A percentile compares a stretch with the other conserved stretches of the same genome.
Conservation (phyloP, 2,113 vertebrate genomes). For the Greenwoodochromis staneri region DNA sequence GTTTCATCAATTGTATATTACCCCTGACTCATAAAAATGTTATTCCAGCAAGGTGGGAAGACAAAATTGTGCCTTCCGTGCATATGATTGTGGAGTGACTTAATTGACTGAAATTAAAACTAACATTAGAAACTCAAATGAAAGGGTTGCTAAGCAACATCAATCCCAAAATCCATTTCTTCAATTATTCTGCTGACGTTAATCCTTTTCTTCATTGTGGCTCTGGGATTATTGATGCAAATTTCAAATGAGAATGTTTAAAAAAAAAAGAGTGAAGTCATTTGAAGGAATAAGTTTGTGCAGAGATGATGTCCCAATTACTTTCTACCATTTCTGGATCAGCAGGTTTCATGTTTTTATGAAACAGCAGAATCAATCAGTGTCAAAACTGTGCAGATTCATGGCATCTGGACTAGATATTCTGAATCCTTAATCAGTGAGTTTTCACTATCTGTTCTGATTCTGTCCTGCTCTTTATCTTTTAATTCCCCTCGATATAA, state of each 20-base stretch:
- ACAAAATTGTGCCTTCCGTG: neutral
- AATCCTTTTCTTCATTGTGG: slow-evolving; percentile 32
- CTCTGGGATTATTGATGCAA: slow-evolving; percentile 39
- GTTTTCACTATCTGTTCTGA: neutral
- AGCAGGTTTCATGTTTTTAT: neutral
- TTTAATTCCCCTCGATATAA: neutral
- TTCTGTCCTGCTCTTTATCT: neutral
- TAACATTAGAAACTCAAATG: slow-evolving; percentile 31
- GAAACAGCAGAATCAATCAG: neutral
- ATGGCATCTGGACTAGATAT: neutral
- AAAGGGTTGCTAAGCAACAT: slow-evolving; percentile 40
- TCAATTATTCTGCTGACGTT: slow-evolving; percentile 29
- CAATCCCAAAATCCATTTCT: slow-evolving; percentile 26
- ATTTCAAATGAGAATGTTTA: slow-evolving; percentile 18
- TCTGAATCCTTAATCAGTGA: neutral
- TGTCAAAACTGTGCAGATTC: neutral
- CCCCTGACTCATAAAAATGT: neutral
- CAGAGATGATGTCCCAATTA: slow-evolving; percentile 1
- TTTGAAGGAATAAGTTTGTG: neutral
- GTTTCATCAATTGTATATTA: neutral
- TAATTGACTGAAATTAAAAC: slow-evolving; percentile 23
- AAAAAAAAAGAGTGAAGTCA: neutral
- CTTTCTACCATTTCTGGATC: neutral
- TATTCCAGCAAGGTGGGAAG: neutral
- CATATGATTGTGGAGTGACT: neutral